phyloP scores from a whole-genome alignment of 2,888 invertebrate species.

The Tipula lateralis region DNA sequence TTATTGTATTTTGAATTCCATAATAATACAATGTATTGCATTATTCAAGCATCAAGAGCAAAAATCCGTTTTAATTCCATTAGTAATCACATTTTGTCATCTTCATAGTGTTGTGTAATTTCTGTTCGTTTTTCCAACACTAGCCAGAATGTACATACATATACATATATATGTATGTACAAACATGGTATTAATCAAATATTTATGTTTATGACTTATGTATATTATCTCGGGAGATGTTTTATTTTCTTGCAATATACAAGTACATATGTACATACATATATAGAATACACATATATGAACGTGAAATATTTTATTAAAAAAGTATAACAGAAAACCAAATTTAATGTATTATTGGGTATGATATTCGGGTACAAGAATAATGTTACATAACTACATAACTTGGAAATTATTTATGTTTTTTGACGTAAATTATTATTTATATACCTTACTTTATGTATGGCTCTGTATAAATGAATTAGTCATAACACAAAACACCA shows the following conservation, averaged over 20 bases:
- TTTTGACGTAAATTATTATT: not conserved
- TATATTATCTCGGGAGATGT: not conserved
- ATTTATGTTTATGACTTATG: not conserved
- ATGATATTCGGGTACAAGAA: not conserved
- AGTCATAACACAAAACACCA: not conserved
- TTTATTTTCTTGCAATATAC: not conserved
- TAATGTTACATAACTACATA: not conserved
- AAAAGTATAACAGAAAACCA: not conserved
- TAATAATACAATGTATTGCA: too few relatives aligned
- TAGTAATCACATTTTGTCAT: not conserved
- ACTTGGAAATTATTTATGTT: not conserved
- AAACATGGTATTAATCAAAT: not conserved
- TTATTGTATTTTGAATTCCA: too few relatives aligned
- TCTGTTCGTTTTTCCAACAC: not conserved
- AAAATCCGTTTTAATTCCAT: not conserved
- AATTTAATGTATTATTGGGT: not conserved
- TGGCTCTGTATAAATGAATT: not conserved
- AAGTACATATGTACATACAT: not conserved
- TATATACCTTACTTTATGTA: not conserved
- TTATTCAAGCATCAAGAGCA: too few relatives aligned
- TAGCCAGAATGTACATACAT: not conserved
- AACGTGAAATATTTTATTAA: not conserved
- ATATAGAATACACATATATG: too few relatives aligned
- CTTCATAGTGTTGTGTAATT: not conserved
- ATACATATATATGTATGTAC: not conserved